A percentile compares a stretch with the other conserved stretches of the same genome.
These are phyloP conservation scores for Xestia sexstrigata DNA, from an alignment of 2,888 invertebrate genomes.

Conservation along the genomic window DNA sequence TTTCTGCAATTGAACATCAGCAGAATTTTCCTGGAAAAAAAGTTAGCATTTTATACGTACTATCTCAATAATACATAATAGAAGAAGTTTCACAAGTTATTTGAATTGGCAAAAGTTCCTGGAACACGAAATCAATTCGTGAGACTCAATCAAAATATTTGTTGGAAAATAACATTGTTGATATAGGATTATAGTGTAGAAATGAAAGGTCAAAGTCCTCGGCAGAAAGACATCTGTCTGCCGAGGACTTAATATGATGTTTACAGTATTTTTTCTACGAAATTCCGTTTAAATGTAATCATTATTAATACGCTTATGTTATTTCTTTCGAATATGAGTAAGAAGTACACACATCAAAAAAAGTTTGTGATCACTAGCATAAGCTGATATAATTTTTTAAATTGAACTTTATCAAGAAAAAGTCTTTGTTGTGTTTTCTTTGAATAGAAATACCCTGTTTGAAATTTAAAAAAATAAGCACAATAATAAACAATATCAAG, in stretches of 20 bases:
- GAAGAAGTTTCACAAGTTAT: background rate
- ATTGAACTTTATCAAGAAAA: too few relatives aligned
- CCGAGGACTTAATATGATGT: background rate
- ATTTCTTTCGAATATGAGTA: background rate
- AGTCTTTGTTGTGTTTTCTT: too few relatives aligned
- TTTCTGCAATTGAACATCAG: background rate
- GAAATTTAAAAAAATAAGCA: too few relatives aligned
- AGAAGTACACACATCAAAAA: too few relatives aligned
- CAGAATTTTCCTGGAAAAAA: background rate
- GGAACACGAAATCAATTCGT: slow-evolving; percentile 11
- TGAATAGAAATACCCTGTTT: too few relatives aligned
- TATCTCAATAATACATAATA: background rate
- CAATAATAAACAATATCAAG: too few relatives aligned
- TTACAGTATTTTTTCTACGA: background rate
- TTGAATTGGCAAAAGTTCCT: slow-evolving; percentile 11
- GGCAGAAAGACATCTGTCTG: background rate
- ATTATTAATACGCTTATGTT: background rate
- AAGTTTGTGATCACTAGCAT: too few relatives aligned
- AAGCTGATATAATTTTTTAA: too few relatives aligned
- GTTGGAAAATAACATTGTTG: slow-evolving; percentile 17
- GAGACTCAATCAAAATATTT: slow-evolving; percentile 22
- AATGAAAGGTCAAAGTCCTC: background rate
- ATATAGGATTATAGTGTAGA: slow-evolving; percentile 23
- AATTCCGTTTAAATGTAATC: background rate
- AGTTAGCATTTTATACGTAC: background rate